Evolutionary conservation across 2,113 vertebrate species (phyloP).

Genomic region (Vireo altiloquus): DNA sequence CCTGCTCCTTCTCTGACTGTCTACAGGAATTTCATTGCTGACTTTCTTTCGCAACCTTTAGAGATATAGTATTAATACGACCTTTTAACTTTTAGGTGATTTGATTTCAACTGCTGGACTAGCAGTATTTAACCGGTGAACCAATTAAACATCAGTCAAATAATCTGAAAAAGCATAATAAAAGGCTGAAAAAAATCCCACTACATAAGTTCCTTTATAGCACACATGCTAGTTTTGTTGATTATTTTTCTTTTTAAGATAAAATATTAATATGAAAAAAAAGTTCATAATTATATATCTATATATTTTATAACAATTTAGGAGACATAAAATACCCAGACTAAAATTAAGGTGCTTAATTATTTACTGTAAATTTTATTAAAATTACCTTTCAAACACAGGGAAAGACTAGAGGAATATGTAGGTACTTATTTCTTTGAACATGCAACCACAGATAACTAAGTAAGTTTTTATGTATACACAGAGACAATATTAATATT

Average conservation of each 20-base stretch:
- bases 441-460: not conserved
- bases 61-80: not conserved
- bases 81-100: not conserved
- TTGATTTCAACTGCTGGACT: not conserved
- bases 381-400: not conserved
- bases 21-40: not conserved
- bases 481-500: not conserved
- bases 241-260: not conserved
- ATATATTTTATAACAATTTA: not conserved
- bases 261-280: not conserved
- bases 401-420: not conserved
- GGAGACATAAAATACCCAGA: not conserved
- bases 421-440: not conserved
- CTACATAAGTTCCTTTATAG: not conserved
- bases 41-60: not conserved
- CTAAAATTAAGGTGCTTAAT: not conserved
- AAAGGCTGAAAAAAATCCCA: not conserved
- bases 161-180: not conserved
- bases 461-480: not conserved
- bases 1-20: not conserved
- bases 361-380: not conserved
- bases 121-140: not conserved
- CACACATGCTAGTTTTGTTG: not conserved
- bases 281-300: not conserved
- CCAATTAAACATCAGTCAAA: not conserved